Percentiles rank a stretch among this genome's conserved stretches.
phyloP scores from a whole-genome alignment of 2,797 vertebrate genomes.

The Prunella strophiata region DNA sequence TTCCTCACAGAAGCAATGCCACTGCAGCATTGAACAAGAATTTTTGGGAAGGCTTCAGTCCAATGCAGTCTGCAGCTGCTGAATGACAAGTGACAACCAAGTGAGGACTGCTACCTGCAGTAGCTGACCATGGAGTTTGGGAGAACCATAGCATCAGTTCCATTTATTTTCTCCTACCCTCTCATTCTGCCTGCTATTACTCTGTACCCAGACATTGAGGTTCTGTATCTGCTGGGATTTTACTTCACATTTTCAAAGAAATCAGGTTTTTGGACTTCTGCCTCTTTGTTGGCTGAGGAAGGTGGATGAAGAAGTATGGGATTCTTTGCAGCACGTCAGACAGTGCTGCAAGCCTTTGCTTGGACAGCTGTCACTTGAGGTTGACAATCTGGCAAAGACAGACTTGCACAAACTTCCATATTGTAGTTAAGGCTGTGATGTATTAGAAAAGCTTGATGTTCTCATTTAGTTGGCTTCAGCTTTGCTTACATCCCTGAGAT shows the following conservation, averaged over 20 bases:
- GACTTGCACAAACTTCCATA: conserved; percentile 50
- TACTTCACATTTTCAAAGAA: background rate
- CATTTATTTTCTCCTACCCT: background rate
- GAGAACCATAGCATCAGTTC: background rate
- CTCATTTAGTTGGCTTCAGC: conserved; percentile 60
- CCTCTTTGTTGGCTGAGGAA: background rate
- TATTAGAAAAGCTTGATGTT: conserved; percentile 61
- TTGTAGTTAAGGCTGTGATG: conserved; percentile 54
- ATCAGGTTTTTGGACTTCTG: background rate
- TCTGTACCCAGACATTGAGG: background rate
- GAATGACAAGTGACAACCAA: background rate
- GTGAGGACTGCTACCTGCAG: background rate
- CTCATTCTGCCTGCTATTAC: background rate
- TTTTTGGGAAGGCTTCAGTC: background rate
- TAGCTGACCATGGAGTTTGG: background rate
- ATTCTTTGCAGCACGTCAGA: conserved; percentile 2
- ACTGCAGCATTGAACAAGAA: background rate
- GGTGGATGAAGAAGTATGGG: background rate
- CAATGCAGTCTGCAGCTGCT: background rate
- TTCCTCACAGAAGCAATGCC: background rate
- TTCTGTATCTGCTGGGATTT: background rate
- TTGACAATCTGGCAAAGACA: conserved; percentile 66
- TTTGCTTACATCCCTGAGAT: conserved; percentile 53
- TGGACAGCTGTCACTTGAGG: conserved; percentile 61
- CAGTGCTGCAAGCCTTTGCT: conserved; percentile 31